Evolutionary conservation across 1,140 invertebrate genomes (phyloP), one percentile per base, ranked within the genome.

Genomic region (Dryas iulia): DNA sequence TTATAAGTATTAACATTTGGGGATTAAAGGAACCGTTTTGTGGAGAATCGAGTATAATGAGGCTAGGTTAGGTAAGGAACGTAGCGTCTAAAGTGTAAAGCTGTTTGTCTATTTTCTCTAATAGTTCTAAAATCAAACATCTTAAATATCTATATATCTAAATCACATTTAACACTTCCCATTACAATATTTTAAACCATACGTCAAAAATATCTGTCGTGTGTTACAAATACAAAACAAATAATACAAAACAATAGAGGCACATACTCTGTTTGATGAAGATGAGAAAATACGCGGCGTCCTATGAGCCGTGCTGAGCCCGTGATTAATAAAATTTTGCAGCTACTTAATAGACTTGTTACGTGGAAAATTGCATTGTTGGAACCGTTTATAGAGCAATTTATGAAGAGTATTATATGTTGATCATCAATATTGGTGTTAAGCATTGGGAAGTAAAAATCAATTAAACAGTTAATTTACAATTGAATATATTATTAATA

Each of bases 271-370:
- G 35, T 70, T 54, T 59, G 57, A 59, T 59, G 25, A 25, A 62
- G 53, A 64, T 64, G 68, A 70, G 57, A 64, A 64, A 60, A 70
- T 69, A 69, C 35, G 56, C n/a, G 31, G 54, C 60, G 21, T 24
- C 60, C 59, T 54, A 61, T 14, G 12, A 24, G 18, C 24, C 35
- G 30, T 14, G 14, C 52, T 56, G 52, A 14, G 66, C 30, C 10
- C 18, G 25, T 69, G 60, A 69, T 69, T 69, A 69, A 69, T 69
- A 62, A 57, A 30, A 69, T 69, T 61, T 69, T 47, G 25, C 18
- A 62, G 54, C 60, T 69, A 58, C 47, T 47, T 62, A 33, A 58
- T 33, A 8, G 12, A 30, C n/a, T 62, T 57, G 59, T 47, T 58
- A 35, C 59, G 53, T 62, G 47, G 66, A 60, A 62, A 69, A 35